A percentile compares a stretch with the other conserved stretches of the same genome.
Evolutionary conservation across 2,797 vertebrate genomes (phyloP).

Genomic region (Silurus aristotelis): DNA sequence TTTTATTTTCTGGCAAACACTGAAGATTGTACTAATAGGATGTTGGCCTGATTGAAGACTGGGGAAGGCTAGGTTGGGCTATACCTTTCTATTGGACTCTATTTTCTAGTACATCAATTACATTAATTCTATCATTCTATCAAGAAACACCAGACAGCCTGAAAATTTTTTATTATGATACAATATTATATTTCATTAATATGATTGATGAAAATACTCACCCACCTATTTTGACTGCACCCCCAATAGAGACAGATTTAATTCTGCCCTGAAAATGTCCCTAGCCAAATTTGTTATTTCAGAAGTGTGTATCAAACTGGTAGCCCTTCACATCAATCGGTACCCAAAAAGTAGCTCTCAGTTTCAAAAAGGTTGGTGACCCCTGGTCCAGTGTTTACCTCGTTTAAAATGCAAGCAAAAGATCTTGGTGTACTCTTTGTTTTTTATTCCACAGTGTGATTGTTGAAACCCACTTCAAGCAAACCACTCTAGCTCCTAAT

Average conservation of each 20-base stretch:
- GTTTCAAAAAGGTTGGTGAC: too few species aligned
- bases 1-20: neutral
- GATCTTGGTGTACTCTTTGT: neutral
- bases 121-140: neutral
- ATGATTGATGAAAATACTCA: neutral
- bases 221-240: neutral
- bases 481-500: neutral
- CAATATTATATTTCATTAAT: neutral
- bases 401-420: neutral
- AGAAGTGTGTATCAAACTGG: neutral
- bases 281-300: neutral
- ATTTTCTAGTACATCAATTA: neutral
- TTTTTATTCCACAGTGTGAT: neutral
- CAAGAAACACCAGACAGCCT: neutral
- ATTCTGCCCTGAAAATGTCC: neutral
- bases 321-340: too few species aligned
- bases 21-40: too few species aligned
- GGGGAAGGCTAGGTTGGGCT: too few species aligned
- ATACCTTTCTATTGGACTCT: too few species aligned
- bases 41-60: too few species aligned
- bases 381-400: neutral
- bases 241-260: neutral
- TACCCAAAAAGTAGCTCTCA: too few species aligned
- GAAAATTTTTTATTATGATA: neutral
- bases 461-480: conserved; percentile 1